These are phyloP conservation scores for Carlito syrichta DNA, from an alignment of 2,113 vertebrate species.

Conservation along the genomic window DNA sequence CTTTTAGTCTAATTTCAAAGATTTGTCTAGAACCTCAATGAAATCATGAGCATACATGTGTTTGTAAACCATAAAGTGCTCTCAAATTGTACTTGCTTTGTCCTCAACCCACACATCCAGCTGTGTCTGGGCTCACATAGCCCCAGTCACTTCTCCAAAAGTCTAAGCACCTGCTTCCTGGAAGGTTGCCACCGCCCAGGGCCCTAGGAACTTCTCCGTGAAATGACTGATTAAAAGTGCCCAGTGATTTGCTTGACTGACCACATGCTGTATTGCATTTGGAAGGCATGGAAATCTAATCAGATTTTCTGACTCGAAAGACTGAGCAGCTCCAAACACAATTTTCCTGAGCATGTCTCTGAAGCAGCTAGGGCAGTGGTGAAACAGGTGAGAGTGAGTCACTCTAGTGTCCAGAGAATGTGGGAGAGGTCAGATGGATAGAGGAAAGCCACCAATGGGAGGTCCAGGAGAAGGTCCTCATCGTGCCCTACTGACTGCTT, in stretches of 20 bases:
- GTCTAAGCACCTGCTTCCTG: background rate
- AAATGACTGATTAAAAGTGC: constrained; percentile 59
- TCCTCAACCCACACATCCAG: background rate
- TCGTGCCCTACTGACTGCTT: background rate
- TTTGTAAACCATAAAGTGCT: background rate
- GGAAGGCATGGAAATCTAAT: constrained; percentile 62
- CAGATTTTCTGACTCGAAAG: constrained; percentile 53
- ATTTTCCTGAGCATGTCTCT: constrained; percentile 34
- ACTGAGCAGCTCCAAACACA: constrained; percentile 14
- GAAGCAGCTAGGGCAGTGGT: background rate
- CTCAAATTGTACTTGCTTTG: background rate
- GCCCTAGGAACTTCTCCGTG: background rate
- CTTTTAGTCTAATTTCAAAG: background rate
- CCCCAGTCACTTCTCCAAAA: background rate
- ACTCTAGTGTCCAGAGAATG: fast-evolving
- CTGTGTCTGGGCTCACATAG: background rate
- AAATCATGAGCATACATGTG: background rate
- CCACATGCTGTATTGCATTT: constrained; percentile 62
- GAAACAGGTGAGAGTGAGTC: background rate
- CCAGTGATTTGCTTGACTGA: constrained; percentile 63
- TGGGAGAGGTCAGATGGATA: background rate
- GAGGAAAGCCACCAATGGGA: fast-evolving
- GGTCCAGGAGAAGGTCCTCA: background rate
- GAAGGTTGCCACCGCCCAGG: background rate
- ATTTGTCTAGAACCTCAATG: background rate